phyloP scores from a whole-genome alignment of 2,888 invertebrate genomes.

The Morpho achilles region DNA sequence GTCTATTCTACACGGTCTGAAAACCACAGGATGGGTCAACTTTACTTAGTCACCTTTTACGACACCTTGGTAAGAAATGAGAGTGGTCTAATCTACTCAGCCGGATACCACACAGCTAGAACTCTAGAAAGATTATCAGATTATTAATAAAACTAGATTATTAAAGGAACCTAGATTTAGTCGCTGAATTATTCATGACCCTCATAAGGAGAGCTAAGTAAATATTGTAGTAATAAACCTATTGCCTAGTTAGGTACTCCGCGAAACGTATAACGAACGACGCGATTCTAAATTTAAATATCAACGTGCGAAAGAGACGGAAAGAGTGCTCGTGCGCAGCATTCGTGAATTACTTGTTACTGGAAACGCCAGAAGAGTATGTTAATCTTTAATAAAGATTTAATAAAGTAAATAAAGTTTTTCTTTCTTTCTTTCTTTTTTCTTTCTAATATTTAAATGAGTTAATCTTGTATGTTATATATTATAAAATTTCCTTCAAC shows the following conservation, averaged over 20 bases:
- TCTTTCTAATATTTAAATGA: too few relatives aligned
- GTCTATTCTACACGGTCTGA: too few relatives aligned
- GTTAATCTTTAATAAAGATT: too few relatives aligned
- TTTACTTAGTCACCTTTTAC: too few relatives aligned
- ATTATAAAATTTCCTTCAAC: too few relatives aligned
- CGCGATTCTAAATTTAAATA: constrained; percentile 71
- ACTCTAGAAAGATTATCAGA: not conserved
- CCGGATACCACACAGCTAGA: too few relatives aligned
- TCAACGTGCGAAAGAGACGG: constrained; percentile 60
- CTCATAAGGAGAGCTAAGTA: constrained; percentile 35
- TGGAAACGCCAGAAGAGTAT: constrained; percentile 11
- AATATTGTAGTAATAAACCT: constrained; percentile 6
- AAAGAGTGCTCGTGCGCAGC: constrained; percentile 44
- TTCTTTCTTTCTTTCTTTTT: too few relatives aligned
- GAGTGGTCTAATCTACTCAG: too few relatives aligned
- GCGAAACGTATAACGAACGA: constrained; percentile 52
- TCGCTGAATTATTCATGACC: constrained; percentile 42
- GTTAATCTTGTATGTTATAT: too few relatives aligned
- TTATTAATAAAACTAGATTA: constrained; percentile 3
- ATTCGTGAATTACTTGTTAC: constrained; percentile 21
- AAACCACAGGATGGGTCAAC: too few relatives aligned
- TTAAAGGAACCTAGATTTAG: constrained; percentile 34
- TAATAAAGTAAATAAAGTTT: too few relatives aligned
- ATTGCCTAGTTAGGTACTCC: constrained; percentile 34
- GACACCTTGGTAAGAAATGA: too few relatives aligned